Percentiles rank a stretch among this genome's conserved stretches.
phyloP scores from a whole-genome alignment of 2,888 invertebrate species.

The Zhengitettix transpicula region DNA sequence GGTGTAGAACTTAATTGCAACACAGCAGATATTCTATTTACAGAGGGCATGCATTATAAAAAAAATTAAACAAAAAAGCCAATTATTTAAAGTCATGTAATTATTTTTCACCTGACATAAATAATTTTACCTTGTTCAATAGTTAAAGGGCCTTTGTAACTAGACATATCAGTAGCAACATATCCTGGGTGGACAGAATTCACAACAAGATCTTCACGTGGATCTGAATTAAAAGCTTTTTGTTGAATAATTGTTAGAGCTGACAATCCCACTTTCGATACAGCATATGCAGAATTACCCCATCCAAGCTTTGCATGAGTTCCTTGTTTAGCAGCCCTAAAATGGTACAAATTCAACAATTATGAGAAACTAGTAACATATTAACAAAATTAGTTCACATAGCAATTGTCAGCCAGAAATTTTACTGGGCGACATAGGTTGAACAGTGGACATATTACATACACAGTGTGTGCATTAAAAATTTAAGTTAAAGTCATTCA shows the following conservation, averaged over 20 bases:
- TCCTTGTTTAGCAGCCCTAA: constrained; percentile 15
- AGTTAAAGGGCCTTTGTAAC: constrained; percentile 23
- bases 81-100: too few relatives aligned
- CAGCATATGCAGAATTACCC: constrained; percentile 26
- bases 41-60: too few relatives aligned
- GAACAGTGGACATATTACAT: too few relatives aligned
- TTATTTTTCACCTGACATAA: not conserved
- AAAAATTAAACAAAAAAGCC: too few relatives aligned
- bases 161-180: constrained; percentile 35
- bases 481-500: too few relatives aligned
- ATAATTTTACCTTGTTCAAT: constrained; percentile 18
- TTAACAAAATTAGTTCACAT: too few relatives aligned
- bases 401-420: too few relatives aligned
- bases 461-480: too few relatives aligned
- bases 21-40: too few relatives aligned
- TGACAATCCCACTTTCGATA: constrained; percentile 32
- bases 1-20: too few relatives aligned
- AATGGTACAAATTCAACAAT: not conserved
- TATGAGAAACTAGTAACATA: too few relatives aligned
- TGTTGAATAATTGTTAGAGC: constrained; percentile 29
- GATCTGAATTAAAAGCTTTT: constrained; percentile 21
- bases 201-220: constrained; percentile 28
- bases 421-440: too few relatives aligned
- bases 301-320: constrained; percentile 22
- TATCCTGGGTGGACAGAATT: constrained; percentile 31